These are phyloP conservation scores for Lacerta bilineata DNA, from an alignment of 2,797 vertebrate genomes.

Conservation along the genomic window DNA sequence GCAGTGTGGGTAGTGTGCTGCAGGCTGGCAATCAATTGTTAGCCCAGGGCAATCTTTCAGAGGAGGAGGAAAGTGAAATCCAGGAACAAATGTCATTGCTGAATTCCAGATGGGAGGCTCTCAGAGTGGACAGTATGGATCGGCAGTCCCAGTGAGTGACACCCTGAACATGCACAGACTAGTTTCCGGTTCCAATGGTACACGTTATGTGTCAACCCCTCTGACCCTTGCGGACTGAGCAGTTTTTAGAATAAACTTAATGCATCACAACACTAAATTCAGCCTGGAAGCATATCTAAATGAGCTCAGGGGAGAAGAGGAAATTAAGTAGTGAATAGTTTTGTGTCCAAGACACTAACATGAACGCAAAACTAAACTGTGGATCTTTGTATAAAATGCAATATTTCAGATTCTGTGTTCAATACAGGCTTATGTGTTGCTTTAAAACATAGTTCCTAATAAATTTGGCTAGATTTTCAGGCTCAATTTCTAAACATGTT, in stretches of 20 bases:
- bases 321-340: not conserved
- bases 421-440: not conserved
- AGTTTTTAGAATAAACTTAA: slow-evolving; percentile 3
- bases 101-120: slow-evolving; percentile 95
- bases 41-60: slow-evolving; percentile 90
- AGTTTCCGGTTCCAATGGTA: not conserved
- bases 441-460: not conserved
- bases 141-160: slow-evolving; percentile 91
- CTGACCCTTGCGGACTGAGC: not conserved
- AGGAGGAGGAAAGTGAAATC: slow-evolving; percentile 97
- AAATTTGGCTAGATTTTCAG: not conserved
- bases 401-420: not conserved
- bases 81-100: slow-evolving; percentile 96
- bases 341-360: not conserved
- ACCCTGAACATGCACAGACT: accelerated
- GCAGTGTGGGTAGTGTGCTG: slow-evolving; percentile 95
- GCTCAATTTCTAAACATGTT: not conserved
- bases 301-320: not conserved
- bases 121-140: slow-evolving; percentile 95
- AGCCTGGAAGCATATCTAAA: not conserved
- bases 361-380: not conserved
- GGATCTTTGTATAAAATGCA: not conserved
- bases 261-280: slow-evolving; percentile 17
- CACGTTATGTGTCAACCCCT: not conserved
- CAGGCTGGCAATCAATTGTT: slow-evolving; percentile 96